phyloP scores from a whole-genome alignment of 2,113 vertebrate species.

The Merops nubicus region DNA sequence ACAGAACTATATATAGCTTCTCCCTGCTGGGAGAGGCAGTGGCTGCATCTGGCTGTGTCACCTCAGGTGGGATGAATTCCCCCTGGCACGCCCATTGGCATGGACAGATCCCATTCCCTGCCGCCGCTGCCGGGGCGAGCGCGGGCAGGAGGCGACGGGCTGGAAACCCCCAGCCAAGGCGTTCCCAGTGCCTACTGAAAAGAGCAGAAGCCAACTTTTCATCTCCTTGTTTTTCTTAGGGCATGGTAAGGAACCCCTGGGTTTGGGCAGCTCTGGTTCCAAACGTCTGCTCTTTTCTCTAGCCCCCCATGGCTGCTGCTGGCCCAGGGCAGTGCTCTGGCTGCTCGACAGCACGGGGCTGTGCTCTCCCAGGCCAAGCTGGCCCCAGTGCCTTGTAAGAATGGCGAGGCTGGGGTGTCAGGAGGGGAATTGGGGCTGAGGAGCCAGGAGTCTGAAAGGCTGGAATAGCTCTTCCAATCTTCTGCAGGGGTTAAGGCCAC shows the following conservation, averaged over 20 bases:
- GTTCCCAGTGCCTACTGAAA: slow-evolving; percentile 46
- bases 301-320: not conserved
- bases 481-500: not conserved
- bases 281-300: slow-evolving; percentile 66
- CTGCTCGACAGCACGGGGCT: not conserved
- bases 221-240: slow-evolving; percentile 60
- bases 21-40: not conserved
- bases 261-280: slow-evolving; percentile 51
- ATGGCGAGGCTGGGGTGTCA: fast-evolving
- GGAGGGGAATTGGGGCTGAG: fast-evolving
- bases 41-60: not conserved
- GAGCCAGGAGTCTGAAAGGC: not conserved
- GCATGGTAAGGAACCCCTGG: slow-evolving; percentile 60
- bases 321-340: slow-evolving; percentile 1
- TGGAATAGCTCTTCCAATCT: not conserved
- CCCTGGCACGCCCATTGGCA: slow-evolving; percentile 46
- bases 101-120: slow-evolving; percentile 42
- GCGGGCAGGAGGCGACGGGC: not conserved
- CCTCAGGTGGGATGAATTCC: slow-evolving; percentile 59
- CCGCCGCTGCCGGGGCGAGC: not conserved
- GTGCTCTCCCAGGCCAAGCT: not conserved
- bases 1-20: not conserved
- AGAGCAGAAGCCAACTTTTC: slow-evolving; percentile 54
- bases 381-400: not conserved
- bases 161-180: slow-evolving; percentile 48